phyloP scores from a whole-genome alignment of 2,888 invertebrate genomes.

The Phytoseiulus persimilis region DNA sequence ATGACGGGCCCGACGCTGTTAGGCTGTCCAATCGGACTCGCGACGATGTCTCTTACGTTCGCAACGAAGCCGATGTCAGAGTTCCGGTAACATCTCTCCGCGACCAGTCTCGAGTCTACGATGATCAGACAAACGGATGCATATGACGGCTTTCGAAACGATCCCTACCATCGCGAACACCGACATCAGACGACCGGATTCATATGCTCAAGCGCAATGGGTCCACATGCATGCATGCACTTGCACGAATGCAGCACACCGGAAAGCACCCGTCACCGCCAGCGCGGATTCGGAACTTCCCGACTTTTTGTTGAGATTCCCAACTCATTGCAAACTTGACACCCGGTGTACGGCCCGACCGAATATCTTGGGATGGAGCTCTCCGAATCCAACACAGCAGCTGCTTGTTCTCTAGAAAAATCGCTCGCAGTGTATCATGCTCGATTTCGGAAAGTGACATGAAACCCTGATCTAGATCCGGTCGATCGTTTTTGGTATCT shows the following conservation, averaged over 20 bases:
- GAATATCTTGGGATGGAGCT: no score
- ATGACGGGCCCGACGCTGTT: no score
- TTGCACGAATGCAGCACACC: not conserved
- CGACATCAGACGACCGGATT: not conserved
- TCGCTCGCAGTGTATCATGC: no score
- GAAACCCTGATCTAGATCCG: no score
- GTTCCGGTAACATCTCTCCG: not conserved
- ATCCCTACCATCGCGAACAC: not conserved
- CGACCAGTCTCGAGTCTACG: not conserved
- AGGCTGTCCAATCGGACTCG: not conserved
- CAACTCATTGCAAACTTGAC: no score
- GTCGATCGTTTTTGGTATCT: no score
- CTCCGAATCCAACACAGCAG: no score
- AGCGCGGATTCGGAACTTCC: not conserved
- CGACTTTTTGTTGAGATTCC: no score
- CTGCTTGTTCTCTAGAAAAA: no score
- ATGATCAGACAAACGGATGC: not conserved
- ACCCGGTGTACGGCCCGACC: no score
- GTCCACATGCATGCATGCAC: not conserved
- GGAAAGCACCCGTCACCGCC: not conserved
- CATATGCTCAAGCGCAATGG: not conserved
- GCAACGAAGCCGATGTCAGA: not conserved
- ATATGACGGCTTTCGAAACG: not conserved
- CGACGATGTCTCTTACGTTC: not conserved
- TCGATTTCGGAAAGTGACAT: no score